Evolutionary conservation across 2,888 invertebrate genomes (phyloP), one percentile per base, ranked within the genome.

Genomic region (Allacma fusca): DNA sequence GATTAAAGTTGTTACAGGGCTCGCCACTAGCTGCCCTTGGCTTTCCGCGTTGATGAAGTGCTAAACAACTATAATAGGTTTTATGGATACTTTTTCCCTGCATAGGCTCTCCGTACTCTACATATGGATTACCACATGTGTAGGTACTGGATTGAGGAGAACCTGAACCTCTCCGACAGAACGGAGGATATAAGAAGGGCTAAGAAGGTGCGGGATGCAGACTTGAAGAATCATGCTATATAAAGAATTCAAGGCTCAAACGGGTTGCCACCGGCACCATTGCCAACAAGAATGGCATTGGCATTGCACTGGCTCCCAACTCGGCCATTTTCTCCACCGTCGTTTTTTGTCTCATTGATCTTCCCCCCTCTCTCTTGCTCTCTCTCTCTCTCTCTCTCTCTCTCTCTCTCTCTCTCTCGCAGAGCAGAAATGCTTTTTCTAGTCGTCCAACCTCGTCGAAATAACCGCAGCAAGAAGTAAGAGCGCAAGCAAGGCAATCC

Each of bases 231-330:
- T 50, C 50, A 50, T 29, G 72, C 59, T 72, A 72, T 72, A 72
- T 72, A 72, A 72, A 72, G 72, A 72, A 72, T 72, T 57, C 19
- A 24, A 72, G 72, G 62, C 72, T 72, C 59, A 72, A 76, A 76
- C 59, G 76, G 76, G 76, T 76, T 76, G 72, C 72, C 72, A 72
- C 57, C 57, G 67, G 75, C 75, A 65, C 34, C 29, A 64, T 74
- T 67, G 76, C 69, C 69, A 71, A 57, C 67, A 71, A 71, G 76
- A 76, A 76, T 76, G 76, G 71, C 71, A 76, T 76, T 77, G 67
- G 75, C 75, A 75, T 19, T 65, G 75, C 75, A 75, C 26, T 65
- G 75, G 72, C 57, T 62, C 72, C 72, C 72, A 62, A 72, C 64
- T 64, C 75, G 57, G 43, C 75, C 75, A 75, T 75, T 67, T 75